Evolutionary conservation across 1,140 invertebrate genomes (phyloP), one percentile per base, ranked within the genome.

Genomic region (Venustaconcha ellipsiformis): DNA sequence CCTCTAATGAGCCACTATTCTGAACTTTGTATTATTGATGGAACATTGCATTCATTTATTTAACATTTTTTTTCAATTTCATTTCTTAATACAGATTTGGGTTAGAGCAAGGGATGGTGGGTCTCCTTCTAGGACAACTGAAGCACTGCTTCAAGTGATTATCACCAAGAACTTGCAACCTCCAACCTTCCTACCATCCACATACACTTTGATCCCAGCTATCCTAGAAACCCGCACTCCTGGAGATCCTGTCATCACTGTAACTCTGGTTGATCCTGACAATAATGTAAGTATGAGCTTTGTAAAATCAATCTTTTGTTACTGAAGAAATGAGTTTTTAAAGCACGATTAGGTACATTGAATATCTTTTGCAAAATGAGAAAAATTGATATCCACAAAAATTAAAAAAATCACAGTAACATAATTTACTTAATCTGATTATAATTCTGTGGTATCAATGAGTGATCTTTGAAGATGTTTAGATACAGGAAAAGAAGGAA

Each of bases 21-120:
- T 5, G 8, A 37, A 37, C 37, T 37, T 5, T 37, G 37, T 37
- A 6, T 37, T 37, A 37, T 37, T 37, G 5, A 37, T 37, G 37
- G 37, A 37, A 37, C 37, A 3, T 62, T 67, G 20, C 48, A 14
- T 67, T 48, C 18, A 37, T 56, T 37, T n/a, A 26, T 48, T 67
- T 67, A 65, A 56, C 48, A n/a, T n/a, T 64, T 17, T 18, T 75
- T 14, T 60, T 69, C 11, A 68, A 63, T n/a, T 63, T 37, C 37
- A 63, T 72, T 64, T 74, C 4, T 68, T 72, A 20, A 65, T 64
- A 60, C 76, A 86, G 83, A 55, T 84, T 6, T 30, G 60, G 14
- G 75, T 86, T 18, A 69, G 77, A 48, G 82, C 74, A 3, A 55
- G 76, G 20, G 84, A 86, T 76, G 67, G 72, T 23, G 82, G 82